phyloP scores from a whole-genome alignment of 1,140 invertebrate species.

The Aphaenogaster ashmeadi region DNA sequence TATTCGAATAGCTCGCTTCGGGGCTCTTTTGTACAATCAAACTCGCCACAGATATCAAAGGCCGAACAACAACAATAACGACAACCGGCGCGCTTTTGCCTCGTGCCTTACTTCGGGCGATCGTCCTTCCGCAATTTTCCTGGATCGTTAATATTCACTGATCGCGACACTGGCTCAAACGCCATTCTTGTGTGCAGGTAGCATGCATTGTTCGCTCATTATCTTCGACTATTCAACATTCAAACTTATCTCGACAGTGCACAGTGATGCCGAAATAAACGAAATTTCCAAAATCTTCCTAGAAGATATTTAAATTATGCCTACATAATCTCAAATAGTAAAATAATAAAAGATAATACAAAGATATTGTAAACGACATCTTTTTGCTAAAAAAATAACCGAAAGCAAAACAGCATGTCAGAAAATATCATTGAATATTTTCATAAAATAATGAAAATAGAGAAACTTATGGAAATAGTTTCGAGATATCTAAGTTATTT shows the following conservation, averaged over 20 bases:
- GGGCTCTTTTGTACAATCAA: constrained; percentile 51
- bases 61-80: constrained; percentile 13
- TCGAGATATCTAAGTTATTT: not conserved
- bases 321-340: not conserved
- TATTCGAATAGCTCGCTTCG: constrained; percentile 28
- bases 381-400: not conserved
- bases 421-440: not conserved
- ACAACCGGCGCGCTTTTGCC: not conserved
- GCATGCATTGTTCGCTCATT: constrained; percentile 60
- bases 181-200: not conserved
- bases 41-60: constrained; percentile 46
- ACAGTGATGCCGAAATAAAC: not conserved
- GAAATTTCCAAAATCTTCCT: not conserved
- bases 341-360: not conserved
- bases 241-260: constrained; percentile 15
- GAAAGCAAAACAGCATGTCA: too few relatives aligned
- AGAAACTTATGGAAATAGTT: not conserved
- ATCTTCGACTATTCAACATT: constrained; percentile 55
- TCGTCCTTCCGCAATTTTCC: constrained; percentile 1
- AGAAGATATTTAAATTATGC: not conserved
- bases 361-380: not conserved
- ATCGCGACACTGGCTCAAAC: not conserved
- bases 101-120: constrained; percentile 30
- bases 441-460: not conserved
- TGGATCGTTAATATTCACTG: constrained; percentile 42